These are phyloP conservation scores for Eristalis pertinax DNA, from an alignment of 2,888 invertebrate genomes.

Conservation along the genomic window DNA sequence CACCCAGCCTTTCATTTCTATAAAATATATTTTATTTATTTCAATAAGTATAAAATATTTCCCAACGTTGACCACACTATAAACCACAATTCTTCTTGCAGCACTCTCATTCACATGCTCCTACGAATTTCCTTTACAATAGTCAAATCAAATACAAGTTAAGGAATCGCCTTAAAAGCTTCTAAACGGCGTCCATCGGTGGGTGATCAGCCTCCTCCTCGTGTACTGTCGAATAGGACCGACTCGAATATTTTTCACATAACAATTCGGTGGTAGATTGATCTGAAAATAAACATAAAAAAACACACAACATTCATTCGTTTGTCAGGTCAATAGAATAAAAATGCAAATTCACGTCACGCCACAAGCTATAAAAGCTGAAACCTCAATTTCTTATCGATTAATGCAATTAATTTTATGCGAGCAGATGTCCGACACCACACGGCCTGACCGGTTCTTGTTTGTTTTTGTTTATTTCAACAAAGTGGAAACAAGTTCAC, in stretches of 20 bases:
- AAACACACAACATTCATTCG: neutral
- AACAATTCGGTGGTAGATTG: slow-evolving; percentile 79
- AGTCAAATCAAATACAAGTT: neutral
- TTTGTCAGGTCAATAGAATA: neutral
- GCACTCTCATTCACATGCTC: neutral
- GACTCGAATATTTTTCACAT: slow-evolving; percentile 78
- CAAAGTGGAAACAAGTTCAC: slow-evolving; percentile 7
- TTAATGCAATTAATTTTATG: neutral
- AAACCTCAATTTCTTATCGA: slow-evolving; percentile 16
- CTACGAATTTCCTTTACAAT: neutral
- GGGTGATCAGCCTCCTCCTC: slow-evolving; percentile 61
- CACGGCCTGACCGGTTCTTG: neutral
- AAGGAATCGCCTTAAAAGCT: slow-evolving; percentile 43
- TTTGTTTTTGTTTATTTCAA: neutral
- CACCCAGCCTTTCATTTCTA: neutral
- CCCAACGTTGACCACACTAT: neutral
- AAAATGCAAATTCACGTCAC: neutral
- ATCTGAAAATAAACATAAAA: slow-evolving; percentile 75
- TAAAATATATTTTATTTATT: neutral
- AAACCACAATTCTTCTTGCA: neutral
- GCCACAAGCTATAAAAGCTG: neutral
- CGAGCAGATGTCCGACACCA: neutral
- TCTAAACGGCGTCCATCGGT: slow-evolving; percentile 60
- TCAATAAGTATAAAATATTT: neutral
- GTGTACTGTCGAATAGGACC: slow-evolving; percentile 70